These are phyloP conservation scores for Brenthis ino DNA, from an alignment of 2,888 invertebrate species.

Conservation along the genomic window DNA sequence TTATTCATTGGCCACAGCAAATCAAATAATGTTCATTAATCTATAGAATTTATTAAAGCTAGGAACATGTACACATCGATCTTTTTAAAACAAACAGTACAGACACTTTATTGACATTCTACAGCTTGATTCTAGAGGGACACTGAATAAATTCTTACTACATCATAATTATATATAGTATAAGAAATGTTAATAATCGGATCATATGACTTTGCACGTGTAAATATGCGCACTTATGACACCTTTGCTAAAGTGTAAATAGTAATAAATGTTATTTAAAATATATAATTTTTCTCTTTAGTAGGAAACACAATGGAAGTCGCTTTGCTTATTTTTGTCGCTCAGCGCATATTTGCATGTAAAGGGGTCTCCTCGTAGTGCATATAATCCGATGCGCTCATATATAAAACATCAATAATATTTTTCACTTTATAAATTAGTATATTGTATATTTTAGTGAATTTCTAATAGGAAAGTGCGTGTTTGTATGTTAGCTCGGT, in stretches of 20 bases:
- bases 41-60: constrained; percentile 75
- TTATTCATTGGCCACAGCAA: constrained; percentile 46
- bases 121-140: constrained; percentile 41
- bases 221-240: background rate
- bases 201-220: constrained; percentile 1
- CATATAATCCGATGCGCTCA: constrained; percentile 12
- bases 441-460: constrained; percentile 1
- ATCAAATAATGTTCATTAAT: constrained; percentile 43
- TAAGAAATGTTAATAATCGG: constrained; percentile 7
- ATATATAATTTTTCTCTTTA: background rate
- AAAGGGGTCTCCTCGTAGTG: background rate
- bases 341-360: constrained; percentile 4
- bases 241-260: background rate
- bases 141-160: constrained; percentile 26
- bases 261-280: background rate
- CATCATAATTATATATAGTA: constrained; percentile 3
- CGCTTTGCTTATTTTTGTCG: background rate
- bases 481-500: background rate
- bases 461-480: background rate
- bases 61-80: constrained; percentile 60
- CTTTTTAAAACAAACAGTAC: constrained; percentile 36
- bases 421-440: background rate
- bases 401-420: constrained; percentile 6
- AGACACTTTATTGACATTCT: constrained; percentile 36
- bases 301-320: background rate